phyloP scores from a whole-genome alignment of 2,888 invertebrate genomes.

The Sinohyriopsis cumingii region DNA sequence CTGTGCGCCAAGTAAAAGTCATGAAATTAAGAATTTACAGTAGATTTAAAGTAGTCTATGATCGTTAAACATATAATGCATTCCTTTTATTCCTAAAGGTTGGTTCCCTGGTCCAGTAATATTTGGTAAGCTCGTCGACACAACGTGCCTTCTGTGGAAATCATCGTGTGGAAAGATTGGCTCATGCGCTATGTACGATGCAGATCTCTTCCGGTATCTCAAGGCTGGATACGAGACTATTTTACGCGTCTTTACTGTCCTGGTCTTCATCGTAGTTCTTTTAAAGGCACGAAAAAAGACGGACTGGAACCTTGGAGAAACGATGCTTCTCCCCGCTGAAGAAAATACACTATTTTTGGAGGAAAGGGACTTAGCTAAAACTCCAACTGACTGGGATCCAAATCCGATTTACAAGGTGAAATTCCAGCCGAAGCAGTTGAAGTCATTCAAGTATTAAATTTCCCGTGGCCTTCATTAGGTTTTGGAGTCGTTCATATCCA shows the following conservation, averaged over 20 bases:
- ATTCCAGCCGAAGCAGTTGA: no score
- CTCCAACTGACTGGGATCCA: constrained; percentile 18
- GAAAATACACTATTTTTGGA: constrained; percentile 12
- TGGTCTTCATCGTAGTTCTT: constrained; percentile 22
- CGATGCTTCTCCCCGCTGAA: constrained; percentile 2
- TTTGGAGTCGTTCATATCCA: no score
- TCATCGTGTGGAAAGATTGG: constrained; percentile 40
- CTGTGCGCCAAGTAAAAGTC: neutral
- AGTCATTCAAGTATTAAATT: no score
- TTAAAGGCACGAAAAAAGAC: constrained; percentile 26
- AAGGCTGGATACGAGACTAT: constrained; percentile 25
- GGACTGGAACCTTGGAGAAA: constrained; percentile 30
- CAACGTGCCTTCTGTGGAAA: constrained; percentile 49
- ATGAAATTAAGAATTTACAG: neutral
- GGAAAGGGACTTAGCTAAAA: constrained; percentile 12
- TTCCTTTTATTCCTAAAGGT: constrained; percentile 25
- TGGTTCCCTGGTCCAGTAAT: constrained; percentile 56
- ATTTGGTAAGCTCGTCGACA: constrained; percentile 47
- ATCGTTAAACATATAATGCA: neutral
- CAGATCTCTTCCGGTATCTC: constrained; percentile 37
- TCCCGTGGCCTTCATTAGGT: no score
- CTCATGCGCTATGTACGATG: constrained; percentile 54
- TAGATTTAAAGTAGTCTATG: neutral
- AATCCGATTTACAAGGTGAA: constrained; percentile 22
- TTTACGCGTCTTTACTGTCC: constrained; percentile 15